Percentiles rank a stretch among this genome's conserved stretches.
phyloP scores from a whole-genome alignment of 2,113 vertebrate genomes.

The Crotalus helleri region DNA sequence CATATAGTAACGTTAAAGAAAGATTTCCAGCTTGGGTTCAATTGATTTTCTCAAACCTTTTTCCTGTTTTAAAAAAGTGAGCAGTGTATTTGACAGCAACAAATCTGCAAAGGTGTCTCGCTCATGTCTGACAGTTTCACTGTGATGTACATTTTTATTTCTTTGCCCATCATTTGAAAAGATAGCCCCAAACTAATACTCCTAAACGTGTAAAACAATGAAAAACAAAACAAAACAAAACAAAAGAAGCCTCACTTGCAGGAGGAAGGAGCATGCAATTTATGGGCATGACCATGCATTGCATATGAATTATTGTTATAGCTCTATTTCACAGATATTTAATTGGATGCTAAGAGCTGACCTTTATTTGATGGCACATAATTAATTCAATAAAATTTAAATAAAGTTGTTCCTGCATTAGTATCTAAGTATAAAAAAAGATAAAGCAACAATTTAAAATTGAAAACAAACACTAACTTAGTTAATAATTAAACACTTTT shows the following conservation, averaged over 20 bases:
- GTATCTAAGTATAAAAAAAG: not conserved
- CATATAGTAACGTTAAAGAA: not conserved
- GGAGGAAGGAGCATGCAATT: not conserved
- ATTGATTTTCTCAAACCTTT: rapidly evolving
- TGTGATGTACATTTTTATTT: not conserved
- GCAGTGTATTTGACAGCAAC: not conserved
- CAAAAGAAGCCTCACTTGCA: not conserved
- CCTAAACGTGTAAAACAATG: not conserved
- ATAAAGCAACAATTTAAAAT: not conserved
- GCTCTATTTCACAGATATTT: not conserved
- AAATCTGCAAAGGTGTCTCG: not conserved
- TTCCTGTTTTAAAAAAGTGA: not conserved
- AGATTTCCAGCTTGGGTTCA: not conserved
- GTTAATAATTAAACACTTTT: not conserved
- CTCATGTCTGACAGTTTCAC: not conserved
- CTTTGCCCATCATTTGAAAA: not conserved
- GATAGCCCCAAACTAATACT: not conserved
- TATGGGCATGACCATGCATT: not conserved
- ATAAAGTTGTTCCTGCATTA: not conserved
- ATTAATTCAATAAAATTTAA: not conserved
- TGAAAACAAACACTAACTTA: not conserved
- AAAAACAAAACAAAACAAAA: not conserved
- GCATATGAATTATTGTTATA: not conserved
- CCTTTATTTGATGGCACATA: not conserved
- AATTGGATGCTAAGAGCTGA: not conserved